A percentile compares a stretch with the other conserved stretches of the same genome.
Conservation (phyloP, 2,888 invertebrate genomes). For the Mellilla xanthometata region DNA sequence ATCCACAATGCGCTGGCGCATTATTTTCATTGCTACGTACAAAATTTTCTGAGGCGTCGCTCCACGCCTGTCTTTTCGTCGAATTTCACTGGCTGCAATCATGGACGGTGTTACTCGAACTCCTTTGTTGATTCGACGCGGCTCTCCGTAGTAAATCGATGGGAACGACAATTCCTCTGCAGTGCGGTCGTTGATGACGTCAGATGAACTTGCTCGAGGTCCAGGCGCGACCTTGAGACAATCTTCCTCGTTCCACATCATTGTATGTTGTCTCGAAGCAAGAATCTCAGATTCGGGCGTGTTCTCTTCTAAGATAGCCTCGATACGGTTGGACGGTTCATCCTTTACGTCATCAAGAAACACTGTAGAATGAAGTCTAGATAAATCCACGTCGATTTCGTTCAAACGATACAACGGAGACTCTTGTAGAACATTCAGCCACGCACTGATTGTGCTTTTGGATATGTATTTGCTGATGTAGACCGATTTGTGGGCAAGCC, state of each 20-base stretch:
- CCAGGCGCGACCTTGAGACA: constrained; percentile 42
- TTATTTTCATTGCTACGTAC: constrained; percentile 55
- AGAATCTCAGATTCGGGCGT: constrained; percentile 37
- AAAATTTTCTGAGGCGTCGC: constrained; percentile 48
- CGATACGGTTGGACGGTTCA: constrained; percentile 35
- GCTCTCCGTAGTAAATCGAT: constrained; percentile 50
- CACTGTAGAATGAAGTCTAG: constrained; percentile 32
- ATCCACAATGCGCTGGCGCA: constrained; percentile 41
- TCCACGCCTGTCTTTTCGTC: constrained; percentile 51
- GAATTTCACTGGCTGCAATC: constrained; percentile 52
- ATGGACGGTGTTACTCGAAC: constrained; percentile 47
- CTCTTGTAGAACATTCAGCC: constrained; percentile 37
- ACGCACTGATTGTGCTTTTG: constrained; percentile 38
- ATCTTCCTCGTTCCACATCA: constrained; percentile 48
- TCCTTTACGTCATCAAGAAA: constrained; percentile 11
- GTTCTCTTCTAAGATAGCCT: constrained; percentile 33
- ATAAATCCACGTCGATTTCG: constrained; percentile 41
- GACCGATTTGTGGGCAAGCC: constrained; percentile 41
- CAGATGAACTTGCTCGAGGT: constrained; percentile 37
- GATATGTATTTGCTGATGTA: constrained; percentile 40
- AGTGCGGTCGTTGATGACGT: constrained; percentile 49
- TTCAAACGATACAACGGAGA: constrained; percentile 40
- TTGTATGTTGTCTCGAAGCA: constrained; percentile 38
- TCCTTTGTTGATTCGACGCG: constrained; percentile 38
- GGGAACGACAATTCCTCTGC: constrained; percentile 61